A percentile compares a stretch with the other conserved stretches of the same genome.
Conservation (phyloP, 2,113 vertebrate genomes). For the Neogobius melanostomus region DNA sequence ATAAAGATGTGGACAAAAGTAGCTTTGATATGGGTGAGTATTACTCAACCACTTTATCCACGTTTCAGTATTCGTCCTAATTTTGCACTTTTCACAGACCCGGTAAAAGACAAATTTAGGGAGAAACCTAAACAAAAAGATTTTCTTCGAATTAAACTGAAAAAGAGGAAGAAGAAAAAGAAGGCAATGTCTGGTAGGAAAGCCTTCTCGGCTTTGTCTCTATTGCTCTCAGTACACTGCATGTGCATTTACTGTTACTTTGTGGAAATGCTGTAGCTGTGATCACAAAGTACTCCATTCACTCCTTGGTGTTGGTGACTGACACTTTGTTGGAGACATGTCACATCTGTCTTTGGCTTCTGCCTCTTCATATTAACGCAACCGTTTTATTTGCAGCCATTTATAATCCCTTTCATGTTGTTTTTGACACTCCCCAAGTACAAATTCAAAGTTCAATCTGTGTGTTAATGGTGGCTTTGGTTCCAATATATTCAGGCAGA, state of each 20-base stretch:
- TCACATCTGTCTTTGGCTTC: constrained; percentile 37
- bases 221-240: constrained; percentile 49
- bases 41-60: background rate
- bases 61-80: background rate
- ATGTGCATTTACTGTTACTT: constrained; percentile 54
- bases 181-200: constrained; percentile 87
- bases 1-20: constrained; percentile 62
- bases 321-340: constrained; percentile 55
- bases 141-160: constrained; percentile 87
- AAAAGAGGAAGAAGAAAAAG: constrained; percentile 93
- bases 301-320: constrained; percentile 60
- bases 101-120: constrained; percentile 85
- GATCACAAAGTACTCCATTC: constrained; percentile 53
- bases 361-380: constrained; percentile 19
- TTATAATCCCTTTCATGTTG: background rate
- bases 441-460: background rate
- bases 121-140: constrained; percentile 87
- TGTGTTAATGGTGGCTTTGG: too few relatives aligned
- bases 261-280: constrained; percentile 42
- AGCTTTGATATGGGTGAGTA: constrained; percentile 75
- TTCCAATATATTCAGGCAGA: too few relatives aligned
- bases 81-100: constrained; percentile 49
- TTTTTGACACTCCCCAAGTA: background rate
- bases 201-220: constrained; percentile 10
- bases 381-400: background rate